Percentiles rank a stretch among this genome's conserved stretches.
These are phyloP conservation scores for Xenopus borealis DNA, from an alignment of 2,113 vertebrate species.

Conservation along the genomic window DNA sequence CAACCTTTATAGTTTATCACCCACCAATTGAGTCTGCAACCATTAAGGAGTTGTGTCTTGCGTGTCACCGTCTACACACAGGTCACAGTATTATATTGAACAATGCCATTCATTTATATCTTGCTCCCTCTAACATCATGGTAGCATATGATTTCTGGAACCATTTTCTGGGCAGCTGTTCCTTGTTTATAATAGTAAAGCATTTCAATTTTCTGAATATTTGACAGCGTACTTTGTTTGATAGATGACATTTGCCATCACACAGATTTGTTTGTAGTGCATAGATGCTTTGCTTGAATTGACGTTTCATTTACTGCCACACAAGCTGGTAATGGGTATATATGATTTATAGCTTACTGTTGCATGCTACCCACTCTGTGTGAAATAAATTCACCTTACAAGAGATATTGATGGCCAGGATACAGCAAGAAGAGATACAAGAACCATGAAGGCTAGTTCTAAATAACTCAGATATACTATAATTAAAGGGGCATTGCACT, in stretches of 20 bases:
- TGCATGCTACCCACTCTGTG: too few relatives aligned
- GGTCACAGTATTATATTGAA: neutral
- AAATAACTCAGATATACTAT: too few relatives aligned
- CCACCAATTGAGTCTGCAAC: too few relatives aligned
- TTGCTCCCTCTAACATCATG: neutral
- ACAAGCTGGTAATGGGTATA: neutral
- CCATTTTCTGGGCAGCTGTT: slow-evolving; percentile 16
- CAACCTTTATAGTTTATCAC: too few relatives aligned
- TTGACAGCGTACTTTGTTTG: slow-evolving; percentile 1
- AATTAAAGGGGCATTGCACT: too few relatives aligned
- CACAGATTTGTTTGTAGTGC: slow-evolving; percentile 8
- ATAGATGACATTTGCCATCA: slow-evolving; percentile 2
- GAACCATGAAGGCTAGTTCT: too few relatives aligned
- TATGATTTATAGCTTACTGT: too few relatives aligned
- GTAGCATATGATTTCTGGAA: neutral
- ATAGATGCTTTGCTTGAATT: neutral
- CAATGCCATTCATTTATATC: slow-evolving; percentile 5
- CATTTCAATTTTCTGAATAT: slow-evolving; percentile 3
- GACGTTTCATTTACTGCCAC: neutral
- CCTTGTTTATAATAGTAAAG: slow-evolving; percentile 25
- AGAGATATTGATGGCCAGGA: too few relatives aligned
- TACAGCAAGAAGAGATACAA: too few relatives aligned
- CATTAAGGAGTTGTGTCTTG: too few relatives aligned
- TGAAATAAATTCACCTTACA: too few relatives aligned
- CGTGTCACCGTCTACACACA: too few relatives aligned